Percentiles rank a stretch among this genome's conserved stretches.
These are phyloP conservation scores for Chloropsis cyanopogon DNA, from an alignment of 2,113 vertebrate species.

Conservation along the genomic window DNA sequence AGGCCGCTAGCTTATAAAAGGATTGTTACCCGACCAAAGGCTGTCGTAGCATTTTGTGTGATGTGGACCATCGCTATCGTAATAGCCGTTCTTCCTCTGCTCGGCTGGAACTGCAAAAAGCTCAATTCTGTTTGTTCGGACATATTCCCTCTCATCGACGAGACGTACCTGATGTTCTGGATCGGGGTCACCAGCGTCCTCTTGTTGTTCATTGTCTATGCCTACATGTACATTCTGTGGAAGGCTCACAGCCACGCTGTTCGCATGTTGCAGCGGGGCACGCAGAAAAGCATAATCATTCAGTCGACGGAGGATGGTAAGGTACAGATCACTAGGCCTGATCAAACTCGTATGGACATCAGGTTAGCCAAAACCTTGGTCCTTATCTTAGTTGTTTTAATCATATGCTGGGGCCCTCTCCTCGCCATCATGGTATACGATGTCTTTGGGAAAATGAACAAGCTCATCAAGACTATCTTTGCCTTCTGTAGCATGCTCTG, in stretches of 20 bases:
- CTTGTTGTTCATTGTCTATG: conserved; percentile 96
- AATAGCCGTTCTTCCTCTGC: conserved; percentile 93
- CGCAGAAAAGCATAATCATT: conserved; percentile 95
- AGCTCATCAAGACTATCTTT: conserved; percentile 96
- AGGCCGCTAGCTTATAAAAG: conserved; percentile 93
- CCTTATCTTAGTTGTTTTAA: conserved; percentile 94
- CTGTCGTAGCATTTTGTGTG: conserved; percentile 94
- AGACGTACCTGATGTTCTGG: conserved; percentile 98
- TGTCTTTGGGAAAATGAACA: conserved; percentile 97
- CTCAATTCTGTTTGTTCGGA: conserved; percentile 94
- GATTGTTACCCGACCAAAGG: conserved; percentile 96
- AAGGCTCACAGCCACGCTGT: conserved; percentile 96
- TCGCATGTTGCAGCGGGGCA: conserved; percentile 93
- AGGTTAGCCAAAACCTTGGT: conserved; percentile 97
- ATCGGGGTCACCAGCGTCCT: conserved; percentile 93
- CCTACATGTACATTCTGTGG: conserved; percentile 99
- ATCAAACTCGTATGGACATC: conserved; percentile 98
- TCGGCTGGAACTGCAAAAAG: conserved; percentile 98
- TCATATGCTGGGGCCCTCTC: conserved; percentile 98
- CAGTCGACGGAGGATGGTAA: conserved; percentile 94
- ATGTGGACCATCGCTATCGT: conserved; percentile 98
- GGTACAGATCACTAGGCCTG: conserved; percentile 90
- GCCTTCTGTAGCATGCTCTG: conserved; percentile 98
- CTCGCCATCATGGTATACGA: conserved; percentile 99
- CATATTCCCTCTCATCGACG: conserved; percentile 96